Evolutionary conservation across 2,113 vertebrate genomes (phyloP), one percentile per base, ranked within the genome.

Genomic region (Scopus umbretta): DNA sequence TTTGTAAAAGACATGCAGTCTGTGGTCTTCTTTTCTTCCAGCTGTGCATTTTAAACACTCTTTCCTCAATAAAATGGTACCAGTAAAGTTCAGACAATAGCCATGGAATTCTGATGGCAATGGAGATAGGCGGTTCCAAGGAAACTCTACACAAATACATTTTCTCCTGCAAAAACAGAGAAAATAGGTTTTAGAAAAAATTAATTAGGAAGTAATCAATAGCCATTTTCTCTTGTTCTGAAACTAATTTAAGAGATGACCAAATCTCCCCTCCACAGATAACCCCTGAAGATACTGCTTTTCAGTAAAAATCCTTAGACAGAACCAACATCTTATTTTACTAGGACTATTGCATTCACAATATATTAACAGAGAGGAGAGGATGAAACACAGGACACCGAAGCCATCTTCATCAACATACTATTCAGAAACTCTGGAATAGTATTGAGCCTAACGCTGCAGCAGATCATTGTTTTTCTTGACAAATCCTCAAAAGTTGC

Each of bases 121-220:
- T 34, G 32, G 66, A 90, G 81, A 86, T 15, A 27, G 6, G 42
- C 16, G 42, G 89, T 40, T 92, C 76, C 92, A 17, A 19, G 62
- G 82, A 82, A 86, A 40, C 62, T 62, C 83, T 9, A 66, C 15
- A 10, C 52, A 80, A 65, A 25, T 14, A 34, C 76, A 53, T 86
- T 53, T 94, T 34, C 66, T 94, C 94, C 90, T 97, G 89, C 70
- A 97, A 92, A 97, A 87, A 86, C 86, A 98, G 62, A 96, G 83
- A 75, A 95, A 96, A 90, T 7, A 72, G 65, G 13, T 26, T 96
- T 93, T 84, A 96, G 87, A 92, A 92, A 61, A 95, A 91, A 76
- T 45, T 75, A 75, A 93, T 87, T 78, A 80, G 42, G 53, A 76
- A 29, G 27, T 22, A 88, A 95, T 91, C 90, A 91, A 96, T 89